Evolutionary conservation across 2,113 vertebrate species (phyloP).

Genomic region (Mola mola): DNA sequence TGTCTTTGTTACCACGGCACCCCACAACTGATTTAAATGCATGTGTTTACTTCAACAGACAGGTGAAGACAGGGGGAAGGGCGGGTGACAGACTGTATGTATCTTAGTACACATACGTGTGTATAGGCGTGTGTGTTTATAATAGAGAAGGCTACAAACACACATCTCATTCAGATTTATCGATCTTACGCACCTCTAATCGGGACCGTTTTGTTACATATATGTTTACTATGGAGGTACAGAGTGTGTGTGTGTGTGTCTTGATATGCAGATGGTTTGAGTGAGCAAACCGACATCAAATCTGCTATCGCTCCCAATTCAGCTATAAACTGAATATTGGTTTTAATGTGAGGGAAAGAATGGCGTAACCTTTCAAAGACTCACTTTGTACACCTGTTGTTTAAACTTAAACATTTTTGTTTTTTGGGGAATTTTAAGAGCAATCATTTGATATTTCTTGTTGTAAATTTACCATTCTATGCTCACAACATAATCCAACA

Average conservation of each 20-base stretch:
- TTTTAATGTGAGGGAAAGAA: background rate
- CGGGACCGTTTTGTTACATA: slow-evolving; percentile 32
- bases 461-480: no score
- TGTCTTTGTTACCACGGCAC: slow-evolving; percentile 95
- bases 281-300: slow-evolving; percentile 32
- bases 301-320: slow-evolving; percentile 30
- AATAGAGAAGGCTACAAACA: slow-evolving; percentile 50
- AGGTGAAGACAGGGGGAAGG: slow-evolving; percentile 84
- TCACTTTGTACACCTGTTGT: no score
- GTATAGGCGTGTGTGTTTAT: slow-evolving; percentile 20
- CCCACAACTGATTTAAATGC: slow-evolving; percentile 86
- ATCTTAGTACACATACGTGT: slow-evolving; percentile 4
- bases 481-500: no score
- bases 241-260: slow-evolving; percentile 14
- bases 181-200: slow-evolving; percentile 72
- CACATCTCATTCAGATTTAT: slow-evolving; percentile 77
- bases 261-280: slow-evolving; percentile 29
- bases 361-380: background rate
- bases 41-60: slow-evolving; percentile 94
- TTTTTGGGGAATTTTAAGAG: no score
- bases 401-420: no score
- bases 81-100: slow-evolving; percentile 62
- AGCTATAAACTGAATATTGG: background rate
- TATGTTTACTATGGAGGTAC: slow-evolving; percentile 2
- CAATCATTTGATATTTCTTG: no score